Percentiles rank a stretch among this genome's conserved stretches.
Evolutionary conservation across 1,140 invertebrate species (phyloP).

Genomic region (Zaprionus ghesquierei): DNA sequence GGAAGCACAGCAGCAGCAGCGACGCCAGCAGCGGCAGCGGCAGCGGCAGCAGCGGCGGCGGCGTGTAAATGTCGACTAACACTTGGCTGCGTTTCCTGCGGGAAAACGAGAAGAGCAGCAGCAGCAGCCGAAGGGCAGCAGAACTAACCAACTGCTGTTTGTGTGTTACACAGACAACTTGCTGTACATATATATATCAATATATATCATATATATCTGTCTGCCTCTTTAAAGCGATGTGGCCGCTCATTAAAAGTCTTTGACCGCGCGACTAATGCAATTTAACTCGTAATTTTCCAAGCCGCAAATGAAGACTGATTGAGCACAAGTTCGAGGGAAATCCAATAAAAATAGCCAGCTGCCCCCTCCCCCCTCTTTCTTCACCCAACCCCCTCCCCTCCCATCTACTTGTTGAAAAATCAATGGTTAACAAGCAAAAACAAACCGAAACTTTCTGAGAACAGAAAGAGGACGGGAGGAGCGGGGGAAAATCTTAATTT

Average conservation of each 20-base stretch:
- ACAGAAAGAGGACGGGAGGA: no score
- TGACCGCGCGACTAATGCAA: conserved; percentile 51
- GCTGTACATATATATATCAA: background rate
- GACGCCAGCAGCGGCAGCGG: conserved; percentile 3
- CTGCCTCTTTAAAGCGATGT: conserved; percentile 3
- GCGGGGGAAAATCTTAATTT: conserved; percentile 64
- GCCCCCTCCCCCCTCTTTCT: background rate
- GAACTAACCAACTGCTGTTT: conserved; percentile 34
- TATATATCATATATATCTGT: background rate
- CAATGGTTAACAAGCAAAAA: conserved; percentile 69
- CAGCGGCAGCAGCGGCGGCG: conserved; percentile 28
- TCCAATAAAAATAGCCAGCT: conserved; percentile 30
- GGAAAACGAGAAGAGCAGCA: background rate
- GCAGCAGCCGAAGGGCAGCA: background rate
- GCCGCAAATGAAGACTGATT: conserved; percentile 67
- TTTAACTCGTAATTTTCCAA: conserved; percentile 62
- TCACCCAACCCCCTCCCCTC: no score
- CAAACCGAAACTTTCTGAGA: conserved; percentile 43
- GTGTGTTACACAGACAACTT: conserved; percentile 26
- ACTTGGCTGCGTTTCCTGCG: conserved; percentile 64
- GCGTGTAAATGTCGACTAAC: conserved; percentile 73
- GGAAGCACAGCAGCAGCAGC: conserved; percentile 40
- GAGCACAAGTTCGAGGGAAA: conserved; percentile 31
- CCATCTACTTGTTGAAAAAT: conserved; percentile 53
- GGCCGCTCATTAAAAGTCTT: conserved; percentile 9